Percentiles rank a stretch among this genome's conserved stretches.
Evolutionary conservation across 2,113 vertebrate genomes (phyloP).

Genomic region (Apodemus sylvaticus): DNA sequence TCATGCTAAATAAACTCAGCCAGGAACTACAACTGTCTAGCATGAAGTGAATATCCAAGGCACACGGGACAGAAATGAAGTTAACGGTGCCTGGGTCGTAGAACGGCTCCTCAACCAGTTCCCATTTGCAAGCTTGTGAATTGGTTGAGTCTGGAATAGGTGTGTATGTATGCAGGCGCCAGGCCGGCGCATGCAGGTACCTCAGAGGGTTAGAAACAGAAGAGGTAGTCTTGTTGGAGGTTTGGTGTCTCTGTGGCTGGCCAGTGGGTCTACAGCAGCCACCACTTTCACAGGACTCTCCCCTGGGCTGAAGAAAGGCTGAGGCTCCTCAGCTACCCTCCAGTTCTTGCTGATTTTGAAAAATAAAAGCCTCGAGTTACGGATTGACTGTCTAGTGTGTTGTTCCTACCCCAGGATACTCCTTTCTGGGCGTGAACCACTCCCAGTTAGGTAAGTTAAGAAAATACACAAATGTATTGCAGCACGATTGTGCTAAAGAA

Average conservation of each 20-base stretch:
- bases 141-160: accelerated
- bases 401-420: neutral
- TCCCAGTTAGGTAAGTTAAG: neutral
- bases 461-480: neutral
- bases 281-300: neutral
- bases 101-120: neutral
- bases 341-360: neutral
- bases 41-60: accelerated
- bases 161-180: accelerated
- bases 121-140: neutral
- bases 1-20: neutral
- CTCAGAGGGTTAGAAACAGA: neutral
- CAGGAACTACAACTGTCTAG: neutral
- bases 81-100: accelerated
- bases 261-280: neutral
- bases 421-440: neutral
- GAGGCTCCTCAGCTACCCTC: neutral
- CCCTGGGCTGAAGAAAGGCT: neutral
- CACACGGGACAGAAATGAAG: neutral
- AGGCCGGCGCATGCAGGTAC: accelerated
- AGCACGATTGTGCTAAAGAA: neutral
- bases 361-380: neutral
- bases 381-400: neutral
- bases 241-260: accelerated
- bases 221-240: neutral